A percentile compares a stretch with the other conserved stretches of the same genome.
Evolutionary conservation across 2,113 vertebrate genomes (phyloP).

Genomic region (Cynoglossus semilaevis): DNA sequence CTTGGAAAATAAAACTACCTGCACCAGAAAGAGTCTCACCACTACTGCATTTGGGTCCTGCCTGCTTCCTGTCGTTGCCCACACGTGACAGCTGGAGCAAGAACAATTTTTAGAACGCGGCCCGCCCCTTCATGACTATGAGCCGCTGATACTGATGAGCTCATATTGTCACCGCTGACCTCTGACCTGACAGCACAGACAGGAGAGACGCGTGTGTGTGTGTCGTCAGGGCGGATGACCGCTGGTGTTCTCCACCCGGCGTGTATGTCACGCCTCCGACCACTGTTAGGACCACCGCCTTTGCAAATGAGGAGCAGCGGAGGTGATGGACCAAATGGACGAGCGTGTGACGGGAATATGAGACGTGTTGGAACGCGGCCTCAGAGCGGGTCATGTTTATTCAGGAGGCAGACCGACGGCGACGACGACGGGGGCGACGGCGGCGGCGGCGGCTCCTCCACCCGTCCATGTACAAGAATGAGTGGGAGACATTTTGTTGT

Average conservation of each 20-base stretch:
- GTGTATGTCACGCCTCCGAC: constrained; percentile 52
- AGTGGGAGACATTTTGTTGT: constrained; percentile 51
- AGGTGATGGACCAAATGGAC: constrained; percentile 45
- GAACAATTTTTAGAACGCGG: constrained; percentile 41
- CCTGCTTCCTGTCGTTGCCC: too few species aligned
- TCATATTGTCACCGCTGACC: constrained; percentile 49
- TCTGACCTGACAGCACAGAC: constrained; percentile 32
- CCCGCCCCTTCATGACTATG: constrained; percentile 19
- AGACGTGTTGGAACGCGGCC: constrained; percentile 23
- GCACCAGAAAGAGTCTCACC: too few species aligned
- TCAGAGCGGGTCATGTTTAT: constrained; percentile 58
- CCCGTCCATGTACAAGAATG: constrained; percentile 64
- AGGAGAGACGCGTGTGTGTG: constrained; percentile 7
- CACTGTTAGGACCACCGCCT: constrained; percentile 45
- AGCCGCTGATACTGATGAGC: constrained; percentile 52
- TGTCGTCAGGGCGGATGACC: constrained; percentile 43
- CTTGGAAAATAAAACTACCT: too few species aligned
- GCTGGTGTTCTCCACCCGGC: constrained; percentile 38
- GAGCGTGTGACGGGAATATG: constrained; percentile 39
- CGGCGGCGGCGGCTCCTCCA: constrained; percentile 21
- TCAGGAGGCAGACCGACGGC: constrained; percentile 35
- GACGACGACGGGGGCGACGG: too few species aligned
- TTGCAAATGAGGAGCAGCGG: constrained; percentile 63
- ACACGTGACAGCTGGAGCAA: too few species aligned
- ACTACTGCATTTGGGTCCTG: too few species aligned